A percentile compares a stretch with the other conserved stretches of the same genome.
Conservation (phyloP, 2,888 invertebrate species). For the Crossocerus cetratus region DNA sequence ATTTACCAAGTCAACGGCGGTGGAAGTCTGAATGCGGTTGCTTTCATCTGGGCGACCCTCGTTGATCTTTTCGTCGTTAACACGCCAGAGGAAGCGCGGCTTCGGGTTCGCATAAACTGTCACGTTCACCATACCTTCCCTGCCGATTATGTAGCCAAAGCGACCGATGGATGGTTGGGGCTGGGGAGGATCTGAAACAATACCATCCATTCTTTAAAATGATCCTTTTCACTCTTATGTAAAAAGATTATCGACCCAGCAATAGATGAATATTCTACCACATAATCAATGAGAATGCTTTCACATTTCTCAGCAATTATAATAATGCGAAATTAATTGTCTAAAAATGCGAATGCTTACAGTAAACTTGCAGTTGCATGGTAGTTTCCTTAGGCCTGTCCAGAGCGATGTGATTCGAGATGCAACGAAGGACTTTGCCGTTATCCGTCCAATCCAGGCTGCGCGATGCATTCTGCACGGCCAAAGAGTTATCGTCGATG, state of each 20-base stretch:
- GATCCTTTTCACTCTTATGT: background rate
- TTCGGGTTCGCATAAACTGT: constrained; percentile 85
- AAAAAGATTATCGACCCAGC: too few species aligned
- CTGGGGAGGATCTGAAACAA: constrained; percentile 81
- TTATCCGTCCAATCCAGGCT: constrained; percentile 82
- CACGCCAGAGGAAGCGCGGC: constrained; percentile 84
- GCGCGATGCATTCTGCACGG: constrained; percentile 83
- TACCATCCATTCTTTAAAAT: background rate
- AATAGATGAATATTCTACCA: too few species aligned
- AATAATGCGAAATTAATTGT: background rate
- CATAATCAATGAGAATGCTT: too few species aligned
- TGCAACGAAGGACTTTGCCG: constrained; percentile 82
- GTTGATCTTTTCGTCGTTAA: constrained; percentile 79
- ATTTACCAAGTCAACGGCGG: constrained; percentile 77
- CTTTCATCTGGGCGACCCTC: constrained; percentile 79
- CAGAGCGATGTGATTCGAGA: constrained; percentile 83
- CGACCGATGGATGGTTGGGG: constrained; percentile 80
- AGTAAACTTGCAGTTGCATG: constrained; percentile 80
- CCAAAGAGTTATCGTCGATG: constrained; percentile 81
- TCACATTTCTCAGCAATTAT: too few species aligned
- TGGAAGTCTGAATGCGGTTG: constrained; percentile 78
- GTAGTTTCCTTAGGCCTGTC: constrained; percentile 72
- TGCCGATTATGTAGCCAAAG: constrained; percentile 86
- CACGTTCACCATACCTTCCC: constrained; percentile 85
- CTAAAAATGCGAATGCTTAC: constrained; percentile 77